Conservation (phyloP, 1,140 invertebrate genomes). For the Zaprionus davidi region DNA sequence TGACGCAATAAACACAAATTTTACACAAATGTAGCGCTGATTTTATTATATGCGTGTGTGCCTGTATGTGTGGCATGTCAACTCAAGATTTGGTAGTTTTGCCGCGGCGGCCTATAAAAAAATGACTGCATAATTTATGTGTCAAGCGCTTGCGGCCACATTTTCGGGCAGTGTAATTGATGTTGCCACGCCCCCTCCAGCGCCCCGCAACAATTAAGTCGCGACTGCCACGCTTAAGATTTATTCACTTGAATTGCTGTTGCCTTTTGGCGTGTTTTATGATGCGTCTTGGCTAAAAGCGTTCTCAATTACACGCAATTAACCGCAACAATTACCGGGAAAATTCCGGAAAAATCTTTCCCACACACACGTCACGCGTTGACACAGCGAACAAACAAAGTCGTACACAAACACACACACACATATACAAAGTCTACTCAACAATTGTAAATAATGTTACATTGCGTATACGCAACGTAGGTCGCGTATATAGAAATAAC, state of each 20-base stretch:
- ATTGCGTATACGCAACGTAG: conserved; percentile 25
- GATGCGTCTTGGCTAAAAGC: conserved; percentile 61
- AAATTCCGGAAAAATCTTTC: conserved; percentile 28
- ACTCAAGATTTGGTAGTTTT: conserved; percentile 30
- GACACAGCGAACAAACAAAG: conserved; percentile 10
- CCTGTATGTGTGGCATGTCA: conserved; percentile 14
- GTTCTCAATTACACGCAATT: conserved; percentile 72
- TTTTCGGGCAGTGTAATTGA: conserved; percentile 33
- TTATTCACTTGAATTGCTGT: conserved; percentile 51
- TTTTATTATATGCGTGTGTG: conserved; percentile 15
- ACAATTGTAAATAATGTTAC: conserved; percentile 19
- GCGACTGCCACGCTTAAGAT: conserved; percentile 43
- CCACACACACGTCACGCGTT: conserved; percentile 28
- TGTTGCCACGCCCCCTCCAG: conserved; percentile 29
- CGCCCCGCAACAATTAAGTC: conserved; percentile 61
- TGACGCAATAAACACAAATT: conserved; percentile 79
- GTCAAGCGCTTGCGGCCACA: conserved; percentile 62
- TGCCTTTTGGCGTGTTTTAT: conserved; percentile 53
- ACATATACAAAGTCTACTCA: not conserved
- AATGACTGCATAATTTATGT: conserved; percentile 79
- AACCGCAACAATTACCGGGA: conserved; percentile 54
- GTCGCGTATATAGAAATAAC: conserved; percentile 26
- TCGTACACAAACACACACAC: not conserved
- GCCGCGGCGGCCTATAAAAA: conserved; percentile 44
- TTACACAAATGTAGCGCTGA: conserved; percentile 67